A percentile compares a stretch with the other conserved stretches of the same genome.
Evolutionary conservation across 2,888 invertebrate genomes (phyloP).

Genomic region (Osmoderma eremita): DNA sequence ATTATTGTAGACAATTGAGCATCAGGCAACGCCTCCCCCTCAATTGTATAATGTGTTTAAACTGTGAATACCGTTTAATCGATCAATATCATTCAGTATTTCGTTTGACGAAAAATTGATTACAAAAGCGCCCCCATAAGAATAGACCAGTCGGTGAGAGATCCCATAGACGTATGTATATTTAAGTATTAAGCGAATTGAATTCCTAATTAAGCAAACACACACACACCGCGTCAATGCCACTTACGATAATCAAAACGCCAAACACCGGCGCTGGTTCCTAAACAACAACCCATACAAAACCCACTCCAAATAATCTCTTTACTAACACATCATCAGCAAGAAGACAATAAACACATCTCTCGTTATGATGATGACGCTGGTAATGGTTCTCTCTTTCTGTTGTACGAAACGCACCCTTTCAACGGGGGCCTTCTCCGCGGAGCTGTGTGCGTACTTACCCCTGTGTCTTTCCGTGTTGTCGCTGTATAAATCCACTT

Average conservation of each 20-base stretch:
- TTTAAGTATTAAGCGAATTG: slow-evolving; percentile 42
- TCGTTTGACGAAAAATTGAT: background rate
- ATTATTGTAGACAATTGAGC: too few species aligned
- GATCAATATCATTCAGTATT: too few species aligned
- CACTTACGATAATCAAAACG: slow-evolving; percentile 54
- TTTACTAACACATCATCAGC: slow-evolving; percentile 57
- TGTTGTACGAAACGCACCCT: slow-evolving; percentile 22
- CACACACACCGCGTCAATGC: slow-evolving; percentile 48
- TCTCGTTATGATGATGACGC: slow-evolving; percentile 54
- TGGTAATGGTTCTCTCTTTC: slow-evolving; percentile 35
- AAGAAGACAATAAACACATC: slow-evolving; percentile 60
- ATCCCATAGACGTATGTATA: slow-evolving; percentile 21
- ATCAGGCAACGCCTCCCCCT: too few species aligned
- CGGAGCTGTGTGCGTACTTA: slow-evolving; percentile 49
- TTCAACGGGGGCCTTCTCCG: slow-evolving; percentile 32
- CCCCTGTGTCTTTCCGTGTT: slow-evolving; percentile 48
- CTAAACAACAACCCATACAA: slow-evolving; percentile 46
- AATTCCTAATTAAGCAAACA: slow-evolving; percentile 46
- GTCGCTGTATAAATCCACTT: slow-evolving; percentile 60
- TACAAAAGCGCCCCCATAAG: slow-evolving; percentile 19
- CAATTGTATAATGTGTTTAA: too few species aligned
- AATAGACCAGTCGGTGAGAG: slow-evolving; percentile 7
- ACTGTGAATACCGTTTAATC: too few species aligned
- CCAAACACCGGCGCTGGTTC: slow-evolving; percentile 45
- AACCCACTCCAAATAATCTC: slow-evolving; percentile 52